A percentile compares a stretch with the other conserved stretches of the same genome.
Evolutionary conservation across 2,797 vertebrate species (phyloP).

Genomic region (Hafferia zeledoni): DNA sequence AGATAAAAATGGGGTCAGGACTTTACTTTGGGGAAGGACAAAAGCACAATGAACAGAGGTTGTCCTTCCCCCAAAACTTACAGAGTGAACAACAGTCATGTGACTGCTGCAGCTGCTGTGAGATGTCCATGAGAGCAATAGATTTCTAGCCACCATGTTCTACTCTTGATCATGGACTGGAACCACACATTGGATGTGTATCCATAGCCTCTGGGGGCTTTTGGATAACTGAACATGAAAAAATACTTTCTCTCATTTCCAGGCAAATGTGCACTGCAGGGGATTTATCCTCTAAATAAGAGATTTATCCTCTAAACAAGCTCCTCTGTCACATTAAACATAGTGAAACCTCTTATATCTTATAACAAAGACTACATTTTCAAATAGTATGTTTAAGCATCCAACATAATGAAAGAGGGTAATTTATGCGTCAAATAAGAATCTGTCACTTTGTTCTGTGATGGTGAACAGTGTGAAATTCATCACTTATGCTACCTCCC

Average conservation of each 20-base stretch:
- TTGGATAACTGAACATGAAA: neutral
- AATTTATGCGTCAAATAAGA: conserved; percentile 26
- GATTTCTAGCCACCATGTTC: neutral
- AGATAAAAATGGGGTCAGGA: neutral
- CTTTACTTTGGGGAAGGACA: neutral
- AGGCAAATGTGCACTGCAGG: neutral
- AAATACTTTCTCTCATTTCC: neutral
- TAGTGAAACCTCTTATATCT: neutral
- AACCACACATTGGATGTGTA: neutral
- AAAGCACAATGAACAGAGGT: neutral
- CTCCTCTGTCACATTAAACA: neutral
- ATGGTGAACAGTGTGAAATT: conserved; percentile 4
- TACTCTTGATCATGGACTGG: neutral
- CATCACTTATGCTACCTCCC: neutral
- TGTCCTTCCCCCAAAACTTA: neutral
- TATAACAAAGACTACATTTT: neutral
- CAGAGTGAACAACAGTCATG: neutral
- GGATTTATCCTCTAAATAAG: conserved; percentile 20
- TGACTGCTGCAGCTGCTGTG: neutral
- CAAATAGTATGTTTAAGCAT: conserved; percentile 4
- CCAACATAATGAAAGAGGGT: neutral
- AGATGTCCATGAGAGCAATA: neutral
- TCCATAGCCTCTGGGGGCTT: neutral
- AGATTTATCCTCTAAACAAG: neutral
- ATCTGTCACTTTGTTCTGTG: conserved; percentile 9